Evolutionary conservation across 2,113 vertebrate genomes (phyloP).

Genomic region (Clupea harengus): DNA sequence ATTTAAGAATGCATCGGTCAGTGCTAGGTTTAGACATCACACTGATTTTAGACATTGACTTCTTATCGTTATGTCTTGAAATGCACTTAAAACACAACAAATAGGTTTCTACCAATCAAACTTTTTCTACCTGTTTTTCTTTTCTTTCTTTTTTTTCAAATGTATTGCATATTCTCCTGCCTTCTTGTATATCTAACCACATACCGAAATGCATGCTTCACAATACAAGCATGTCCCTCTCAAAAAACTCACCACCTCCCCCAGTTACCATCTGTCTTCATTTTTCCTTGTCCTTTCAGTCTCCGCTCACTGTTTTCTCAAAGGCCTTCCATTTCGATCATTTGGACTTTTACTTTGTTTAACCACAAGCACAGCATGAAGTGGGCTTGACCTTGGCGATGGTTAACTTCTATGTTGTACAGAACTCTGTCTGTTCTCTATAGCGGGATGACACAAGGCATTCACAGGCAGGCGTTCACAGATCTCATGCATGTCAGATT

Average conservation of each 20-base stretch:
- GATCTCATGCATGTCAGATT: slow-evolving; percentile 2
- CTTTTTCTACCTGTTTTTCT: no score
- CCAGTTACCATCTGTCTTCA: background rate
- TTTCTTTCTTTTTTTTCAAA: background rate
- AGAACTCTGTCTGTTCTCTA: background rate
- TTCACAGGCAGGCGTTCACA: background rate
- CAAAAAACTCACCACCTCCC: background rate
- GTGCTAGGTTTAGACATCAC: background rate
- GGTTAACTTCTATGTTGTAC: background rate
- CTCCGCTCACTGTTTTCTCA: background rate
- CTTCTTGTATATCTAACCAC: background rate
- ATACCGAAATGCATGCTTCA: background rate
- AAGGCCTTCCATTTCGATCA: background rate
- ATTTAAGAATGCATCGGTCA: background rate
- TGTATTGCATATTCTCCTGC: background rate
- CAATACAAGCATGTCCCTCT: background rate
- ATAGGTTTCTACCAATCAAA: background rate
- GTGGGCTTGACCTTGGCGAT: background rate
- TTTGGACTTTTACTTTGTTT: background rate
- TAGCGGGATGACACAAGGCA: background rate
- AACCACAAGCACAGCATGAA: background rate
- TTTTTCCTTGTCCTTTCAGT: background rate
- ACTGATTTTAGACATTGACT: background rate
- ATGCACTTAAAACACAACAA: background rate
- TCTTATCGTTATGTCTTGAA: background rate